phyloP scores from a whole-genome alignment of 64 coral and sea anemone genomes.

The Pocillopora damicornis region DNA sequence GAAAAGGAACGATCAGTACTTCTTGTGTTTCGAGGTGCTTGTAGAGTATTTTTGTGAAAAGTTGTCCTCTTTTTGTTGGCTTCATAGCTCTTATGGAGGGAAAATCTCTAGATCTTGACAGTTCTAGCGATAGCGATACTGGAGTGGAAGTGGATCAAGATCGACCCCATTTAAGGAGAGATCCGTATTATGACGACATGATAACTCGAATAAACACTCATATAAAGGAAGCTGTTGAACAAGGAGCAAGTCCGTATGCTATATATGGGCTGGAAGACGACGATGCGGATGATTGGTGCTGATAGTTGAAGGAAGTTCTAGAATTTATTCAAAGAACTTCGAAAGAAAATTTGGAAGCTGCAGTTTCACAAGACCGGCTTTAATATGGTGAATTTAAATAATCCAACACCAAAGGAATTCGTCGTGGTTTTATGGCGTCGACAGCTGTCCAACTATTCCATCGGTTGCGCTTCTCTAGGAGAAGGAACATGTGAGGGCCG shows the following conservation, averaged over 20 bases:
- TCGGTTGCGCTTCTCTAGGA: too few relatives aligned
- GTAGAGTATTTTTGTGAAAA: not conserved
- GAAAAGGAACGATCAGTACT: too few relatives aligned
- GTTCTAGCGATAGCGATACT: conserved; percentile 18
- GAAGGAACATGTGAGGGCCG: too few relatives aligned
- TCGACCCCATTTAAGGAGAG: not conserved
- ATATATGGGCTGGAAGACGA: conserved; percentile 89
- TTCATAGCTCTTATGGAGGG: conserved; percentile 5
- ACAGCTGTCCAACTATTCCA: too few relatives aligned
- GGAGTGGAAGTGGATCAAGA: not conserved
- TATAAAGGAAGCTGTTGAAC: conserved; percentile 63
- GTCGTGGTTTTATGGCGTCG: too few relatives aligned
- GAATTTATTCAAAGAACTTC: not conserved
- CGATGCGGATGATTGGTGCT: conserved; percentile 97
- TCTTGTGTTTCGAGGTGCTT: not conserved
- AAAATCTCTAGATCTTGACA: conserved; percentile 13
- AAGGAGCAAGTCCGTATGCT: conserved; percentile 85
- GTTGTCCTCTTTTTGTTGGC: not conserved
- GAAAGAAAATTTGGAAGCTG: not conserved
- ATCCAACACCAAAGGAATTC: too few relatives aligned
- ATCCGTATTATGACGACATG: conserved; percentile 85
- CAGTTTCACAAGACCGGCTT: too few relatives aligned
- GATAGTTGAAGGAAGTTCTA: not conserved
- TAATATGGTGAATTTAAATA: conserved; percentile 3
- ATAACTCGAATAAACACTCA: conserved; percentile 86